These are phyloP conservation scores for Argyrosomus regius DNA, from an alignment of 2,797 vertebrate genomes.

Conservation along the genomic window DNA sequence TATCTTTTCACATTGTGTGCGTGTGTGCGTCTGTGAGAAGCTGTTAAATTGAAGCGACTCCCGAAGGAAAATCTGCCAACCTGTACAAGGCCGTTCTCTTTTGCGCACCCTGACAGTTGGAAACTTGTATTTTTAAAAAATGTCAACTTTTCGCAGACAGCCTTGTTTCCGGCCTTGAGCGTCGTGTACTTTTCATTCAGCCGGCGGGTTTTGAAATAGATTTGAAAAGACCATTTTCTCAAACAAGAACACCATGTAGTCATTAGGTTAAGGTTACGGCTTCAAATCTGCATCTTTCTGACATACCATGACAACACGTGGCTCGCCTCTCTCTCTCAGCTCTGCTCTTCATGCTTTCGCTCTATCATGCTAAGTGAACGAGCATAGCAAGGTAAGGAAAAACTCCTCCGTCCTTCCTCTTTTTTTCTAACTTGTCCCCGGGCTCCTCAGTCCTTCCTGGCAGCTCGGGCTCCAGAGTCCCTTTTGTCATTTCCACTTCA, in stretches of 20 bases:
- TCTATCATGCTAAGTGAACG: background rate
- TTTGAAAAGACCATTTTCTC: constrained; percentile 10
- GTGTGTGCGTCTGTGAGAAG: background rate
- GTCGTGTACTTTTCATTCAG: background rate
- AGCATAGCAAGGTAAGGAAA: constrained; percentile 28
- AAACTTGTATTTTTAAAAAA: constrained; percentile 25
- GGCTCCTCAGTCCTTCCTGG: constrained; percentile 43
- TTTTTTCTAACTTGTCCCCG: constrained; percentile 20
- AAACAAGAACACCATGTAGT: background rate
- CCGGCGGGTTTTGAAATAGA: background rate
- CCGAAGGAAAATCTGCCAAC: constrained; percentile 4
- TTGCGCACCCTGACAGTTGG: constrained; percentile 12
- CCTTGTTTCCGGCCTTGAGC: constrained; percentile 34
- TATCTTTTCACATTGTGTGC: background rate
- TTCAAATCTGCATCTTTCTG: background rate
- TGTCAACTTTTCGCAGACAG: constrained; percentile 33
- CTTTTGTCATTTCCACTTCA: constrained; percentile 76
- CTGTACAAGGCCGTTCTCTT: constrained; percentile 19
- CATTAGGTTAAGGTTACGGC: background rate
- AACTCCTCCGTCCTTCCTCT: constrained; percentile 14
- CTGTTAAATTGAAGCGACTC: constrained; percentile 2
- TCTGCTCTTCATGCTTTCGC: background rate
- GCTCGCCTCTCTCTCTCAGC: background rate
- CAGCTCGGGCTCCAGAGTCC: constrained; percentile 54
- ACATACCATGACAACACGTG: background rate